These are phyloP conservation scores for Sicus ferrugineus DNA, from an alignment of 2,888 invertebrate genomes.

Conservation along the genomic window DNA sequence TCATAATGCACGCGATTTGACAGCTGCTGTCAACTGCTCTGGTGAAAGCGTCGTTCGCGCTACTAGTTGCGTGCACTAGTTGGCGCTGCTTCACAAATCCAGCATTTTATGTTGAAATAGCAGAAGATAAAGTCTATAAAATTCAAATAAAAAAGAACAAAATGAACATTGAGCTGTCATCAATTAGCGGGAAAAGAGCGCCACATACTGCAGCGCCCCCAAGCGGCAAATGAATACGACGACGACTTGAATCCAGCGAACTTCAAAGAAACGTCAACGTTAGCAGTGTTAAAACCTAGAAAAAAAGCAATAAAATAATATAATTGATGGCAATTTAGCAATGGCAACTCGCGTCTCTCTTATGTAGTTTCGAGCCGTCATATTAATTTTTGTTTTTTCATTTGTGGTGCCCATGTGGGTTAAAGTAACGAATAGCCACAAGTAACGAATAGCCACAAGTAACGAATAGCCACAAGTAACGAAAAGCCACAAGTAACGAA, in stretches of 20 bases:
- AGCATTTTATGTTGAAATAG: slow-evolving; percentile 7
- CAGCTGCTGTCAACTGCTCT: slow-evolving; percentile 27
- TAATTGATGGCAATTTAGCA: not conserved
- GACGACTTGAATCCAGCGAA: not conserved
- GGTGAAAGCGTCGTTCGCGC: not conserved
- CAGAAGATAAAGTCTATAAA: not conserved
- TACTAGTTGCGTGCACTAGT: no score
- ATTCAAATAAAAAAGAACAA: not conserved
- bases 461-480: no score
- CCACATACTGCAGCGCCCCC: not conserved
- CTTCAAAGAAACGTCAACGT: not conserved
- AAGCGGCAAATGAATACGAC: not conserved
- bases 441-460: slow-evolving; percentile 42
- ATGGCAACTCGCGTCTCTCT: no score
- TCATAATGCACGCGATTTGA: slow-evolving; percentile 19
- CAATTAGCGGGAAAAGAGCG: slow-evolving; percentile 13
- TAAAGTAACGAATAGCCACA: not conserved
- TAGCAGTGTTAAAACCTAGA: not conserved
- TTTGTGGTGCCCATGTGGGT: not conserved
- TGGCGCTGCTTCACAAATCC: slow-evolving; percentile 16
- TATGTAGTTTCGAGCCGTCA: no score
- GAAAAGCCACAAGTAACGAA: no score
- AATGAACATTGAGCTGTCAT: not conserved
- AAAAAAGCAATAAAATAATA: not conserved
- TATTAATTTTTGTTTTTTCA: not conserved